Evolutionary conservation across 2,113 vertebrate species (phyloP).

Genomic region (Isurus oxyrinchus): DNA sequence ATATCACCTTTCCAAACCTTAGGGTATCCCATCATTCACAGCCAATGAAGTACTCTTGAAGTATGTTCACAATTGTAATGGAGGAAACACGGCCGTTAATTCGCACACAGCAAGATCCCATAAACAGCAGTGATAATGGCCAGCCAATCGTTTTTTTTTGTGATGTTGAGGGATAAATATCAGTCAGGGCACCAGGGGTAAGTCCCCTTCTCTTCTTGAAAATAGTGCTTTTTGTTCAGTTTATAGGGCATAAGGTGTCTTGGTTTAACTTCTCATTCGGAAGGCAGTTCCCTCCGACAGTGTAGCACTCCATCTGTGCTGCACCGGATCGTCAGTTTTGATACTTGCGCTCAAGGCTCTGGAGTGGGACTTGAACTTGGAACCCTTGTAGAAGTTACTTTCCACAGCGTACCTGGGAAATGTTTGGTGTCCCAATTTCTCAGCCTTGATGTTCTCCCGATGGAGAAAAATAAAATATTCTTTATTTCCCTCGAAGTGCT

Average conservation of each 20-base stretch:
- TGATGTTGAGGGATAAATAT: not conserved
- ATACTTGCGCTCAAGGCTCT: not conserved
- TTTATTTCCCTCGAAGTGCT: not conserved
- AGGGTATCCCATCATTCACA: not conserved
- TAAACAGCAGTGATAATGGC: not conserved
- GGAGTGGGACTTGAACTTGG: not conserved
- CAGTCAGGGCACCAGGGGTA: not conserved
- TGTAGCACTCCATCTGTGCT: not conserved
- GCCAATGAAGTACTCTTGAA: not conserved
- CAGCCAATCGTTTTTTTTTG: no score
- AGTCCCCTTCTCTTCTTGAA: not conserved
- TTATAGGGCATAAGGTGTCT: not conserved
- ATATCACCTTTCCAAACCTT: not conserved
- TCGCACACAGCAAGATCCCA: not conserved
- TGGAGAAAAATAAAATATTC: not conserved
- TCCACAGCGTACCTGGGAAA: not conserved
- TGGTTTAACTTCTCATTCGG: not conserved
- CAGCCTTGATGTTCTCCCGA: not conserved
- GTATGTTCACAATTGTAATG: not conserved
- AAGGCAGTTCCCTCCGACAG: not conserved
- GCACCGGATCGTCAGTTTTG: not conserved
- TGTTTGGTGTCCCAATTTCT: not conserved
- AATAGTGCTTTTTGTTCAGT: not conserved
- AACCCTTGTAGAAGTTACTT: not conserved
- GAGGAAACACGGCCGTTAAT: not conserved